Evolutionary conservation across 2,888 invertebrate species (phyloP), one percentile per base, ranked within the genome.

Genomic region (Polyploca ridens): DNA sequence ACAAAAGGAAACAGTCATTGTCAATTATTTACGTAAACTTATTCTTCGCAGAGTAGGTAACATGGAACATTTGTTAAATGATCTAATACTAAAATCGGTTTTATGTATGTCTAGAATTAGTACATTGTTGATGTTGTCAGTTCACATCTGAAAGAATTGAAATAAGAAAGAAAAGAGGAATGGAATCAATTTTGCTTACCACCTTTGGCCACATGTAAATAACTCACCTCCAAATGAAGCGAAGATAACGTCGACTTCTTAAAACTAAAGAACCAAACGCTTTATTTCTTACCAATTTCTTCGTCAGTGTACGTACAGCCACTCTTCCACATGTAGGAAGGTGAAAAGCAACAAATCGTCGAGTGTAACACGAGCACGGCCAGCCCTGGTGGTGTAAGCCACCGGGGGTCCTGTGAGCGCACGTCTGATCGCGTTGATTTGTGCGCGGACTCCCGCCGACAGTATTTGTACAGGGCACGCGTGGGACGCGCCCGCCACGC

Each of bases 391-490:
- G 63, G 65, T 59, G 68, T 65, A 64, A 75, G 80, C 79, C 88
- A 71, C 81, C 85, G 86, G 91, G 91, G 91, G 90, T 86, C 87
- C 87, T 60, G 68, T 71, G 69, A 70, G 82, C 78, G 81, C 85
- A 81, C 84, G 87, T 85, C 89, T 75, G 81, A 77, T 73, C 84
- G 85, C 88, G 90, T 88, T 93, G 93, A 91, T 91, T 93, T 93
- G 93, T 92, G 91, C 91, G 80, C 86, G 91, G 87, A 83, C 90
- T 87, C 93, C 93, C 90, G 93, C 87, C 82, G 93, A 83, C 90
- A 78, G 89, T 90, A 88, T 90, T 90, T 91, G 91, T 90, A 87
- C 88, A 83, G 81, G 54, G 82, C 85, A 83, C 84, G 86, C 89
- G 87, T 84, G 87, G 85, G 81, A 68, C 66, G 71, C 69, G 68